Evolutionary conservation across 2,888 invertebrate species (phyloP), one percentile per base, ranked within the genome.

Genomic region (Volucella zonaria): DNA sequence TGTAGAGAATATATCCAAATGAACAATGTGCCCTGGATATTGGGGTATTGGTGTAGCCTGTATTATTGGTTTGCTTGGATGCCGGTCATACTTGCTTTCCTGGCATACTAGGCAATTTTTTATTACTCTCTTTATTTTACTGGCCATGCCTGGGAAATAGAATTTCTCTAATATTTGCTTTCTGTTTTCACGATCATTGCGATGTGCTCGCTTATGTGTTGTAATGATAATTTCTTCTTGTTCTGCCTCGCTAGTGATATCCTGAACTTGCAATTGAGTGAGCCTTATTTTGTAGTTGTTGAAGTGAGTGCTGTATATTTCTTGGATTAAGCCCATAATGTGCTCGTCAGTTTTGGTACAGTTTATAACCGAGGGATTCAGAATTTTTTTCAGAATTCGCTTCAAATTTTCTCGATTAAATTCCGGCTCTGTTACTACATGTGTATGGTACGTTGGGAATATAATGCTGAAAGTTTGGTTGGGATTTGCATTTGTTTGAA

Each of bases 361-460:
- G 47, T 58, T 58, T 14, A 45, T 45, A 15, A 59, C 59, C 12
- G 59, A 59, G 15, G 45, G 59, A 18, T 59, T 43, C 10, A 59
- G 43, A 18, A 15, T 18, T 18, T 59, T 43, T 14, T 43, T 59
- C 8, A 59, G 18, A 11, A 43, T 42, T 10, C 8, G 1, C 4
- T 42, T 45, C 15, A 59, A 23, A 9, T 15, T 59, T 15, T 43
- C 42, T 43, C 45, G 14, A 43, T 43, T 43, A 45, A 43, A 59
- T 11, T 43, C 18, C 3, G 59, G 15, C 18, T 59, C 59, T 3
- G 8, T 59, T 9, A 59, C 23, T 14, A 18, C 8, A 10, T 59
- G 59, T 43, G 11, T n/a, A 15, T 45, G 43, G 45, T 59, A 59
- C 10, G 15, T 15, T 18, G 59, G 59, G 40, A 59, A 59, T 18